Conservation (phyloP, 2,113 vertebrate species). For the Prolemur simus region DNA sequence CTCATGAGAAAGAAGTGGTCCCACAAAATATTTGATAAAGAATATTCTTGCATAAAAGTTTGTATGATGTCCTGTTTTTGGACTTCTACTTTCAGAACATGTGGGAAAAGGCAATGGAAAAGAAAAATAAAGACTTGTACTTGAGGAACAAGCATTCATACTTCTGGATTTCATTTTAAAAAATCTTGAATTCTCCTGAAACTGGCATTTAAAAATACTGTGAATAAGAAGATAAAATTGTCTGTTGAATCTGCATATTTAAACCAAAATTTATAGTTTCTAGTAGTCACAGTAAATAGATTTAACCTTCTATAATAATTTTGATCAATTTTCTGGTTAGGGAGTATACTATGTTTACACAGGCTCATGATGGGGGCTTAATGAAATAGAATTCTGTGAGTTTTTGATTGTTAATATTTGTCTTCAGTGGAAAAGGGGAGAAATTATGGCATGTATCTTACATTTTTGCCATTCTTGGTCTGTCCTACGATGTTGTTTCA, state of each 20-base stretch:
- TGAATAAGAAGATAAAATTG: constrained; percentile 12
- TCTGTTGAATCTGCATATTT: neutral
- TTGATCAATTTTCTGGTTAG: neutral
- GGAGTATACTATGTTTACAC: neutral
- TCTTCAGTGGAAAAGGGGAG: neutral
- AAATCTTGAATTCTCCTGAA: constrained; percentile 10
- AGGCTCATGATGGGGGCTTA: neutral
- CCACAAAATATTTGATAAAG: neutral
- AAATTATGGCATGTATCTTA: neutral
- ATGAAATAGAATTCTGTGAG: neutral
- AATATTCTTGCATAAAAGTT: neutral
- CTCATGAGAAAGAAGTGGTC: neutral
- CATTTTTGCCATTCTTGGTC: neutral
- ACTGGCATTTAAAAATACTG: neutral
- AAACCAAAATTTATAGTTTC: constrained; percentile 21
- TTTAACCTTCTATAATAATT: constrained; percentile 1
- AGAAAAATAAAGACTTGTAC: neutral
- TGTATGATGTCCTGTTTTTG: neutral
- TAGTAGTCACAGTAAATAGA: neutral
- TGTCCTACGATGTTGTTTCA: neutral
- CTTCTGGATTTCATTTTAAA: neutral
- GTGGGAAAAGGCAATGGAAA: too few relatives aligned
- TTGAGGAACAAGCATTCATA: neutral
- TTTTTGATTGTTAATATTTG: neutral
- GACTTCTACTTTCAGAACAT: neutral